Evolutionary conservation across 1,140 invertebrate genomes (phyloP).

Genomic region (Sitodiplosis mosellana): DNA sequence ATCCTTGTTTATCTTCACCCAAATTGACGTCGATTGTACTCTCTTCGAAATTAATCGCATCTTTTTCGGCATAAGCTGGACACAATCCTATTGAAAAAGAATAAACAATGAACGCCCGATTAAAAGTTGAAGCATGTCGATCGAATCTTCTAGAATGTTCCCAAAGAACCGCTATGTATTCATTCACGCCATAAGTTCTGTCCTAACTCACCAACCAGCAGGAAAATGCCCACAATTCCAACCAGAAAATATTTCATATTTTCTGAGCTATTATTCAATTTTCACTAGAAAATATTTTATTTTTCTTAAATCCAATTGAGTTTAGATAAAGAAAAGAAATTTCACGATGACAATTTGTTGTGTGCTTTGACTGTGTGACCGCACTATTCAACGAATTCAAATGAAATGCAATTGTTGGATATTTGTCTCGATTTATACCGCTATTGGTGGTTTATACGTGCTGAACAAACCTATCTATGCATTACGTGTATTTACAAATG

Average conservation of each 20-base stretch:
- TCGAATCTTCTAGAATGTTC: slow-evolving; percentile 1
- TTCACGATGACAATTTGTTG: neutral
- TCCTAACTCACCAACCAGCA: slow-evolving; percentile 29
- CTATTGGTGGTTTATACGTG: neutral
- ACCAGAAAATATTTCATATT: slow-evolving; percentile 35
- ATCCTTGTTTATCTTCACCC: slow-evolving; percentile 60
- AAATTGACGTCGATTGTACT: slow-evolving; percentile 51
- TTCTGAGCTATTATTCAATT: neutral
- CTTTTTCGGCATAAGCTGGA: slow-evolving; percentile 23
- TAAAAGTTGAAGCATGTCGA: slow-evolving; percentile 11
- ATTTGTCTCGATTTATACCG: neutral
- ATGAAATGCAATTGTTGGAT: neutral
- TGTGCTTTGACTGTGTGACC: neutral
- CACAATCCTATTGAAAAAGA: slow-evolving; percentile 21
- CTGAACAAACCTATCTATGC: neutral
- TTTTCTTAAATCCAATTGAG: neutral
- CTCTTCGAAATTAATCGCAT: slow-evolving; percentile 37
- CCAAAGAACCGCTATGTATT: slow-evolving; percentile 2
- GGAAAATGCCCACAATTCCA: slow-evolving; percentile 26
- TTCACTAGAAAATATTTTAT: neutral
- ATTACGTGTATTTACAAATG: neutral
- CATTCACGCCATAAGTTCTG: slow-evolving; percentile 6
- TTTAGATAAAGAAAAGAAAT: neutral
- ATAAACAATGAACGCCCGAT: slow-evolving; percentile 5
- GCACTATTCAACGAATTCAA: neutral